Percentiles rank a stretch among this genome's conserved stretches.
phyloP scores from a whole-genome alignment of 2,113 vertebrate species.

The Bos taurus region ARS-UCD2.0 NC_037329.1:76037001-76037500 shows the following conservation, averaged over 20 bases:
- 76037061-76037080: not conserved
- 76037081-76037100: not conserved
- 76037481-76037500: not conserved
- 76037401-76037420: not conserved
- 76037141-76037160: not conserved
- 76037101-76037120: not conserved
- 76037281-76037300: not conserved
- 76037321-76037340: not conserved
- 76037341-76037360: not conserved
- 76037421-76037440: not conserved
- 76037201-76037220: not conserved
- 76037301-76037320: not conserved
- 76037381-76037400: not conserved
- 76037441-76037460: not conserved
- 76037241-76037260: not conserved
- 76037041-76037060: not conserved
- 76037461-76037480: not conserved
- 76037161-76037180: not conserved
- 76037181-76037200: no score
- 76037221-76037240: fast-evolving
- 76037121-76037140: not conserved
- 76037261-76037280: not conserved
- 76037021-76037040: not conserved
- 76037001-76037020: not conserved
- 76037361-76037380: not conserved